Evolutionary conservation across 2,797 vertebrate species (phyloP), one percentile per base, ranked within the genome.

Genomic region (Falco novaeseelandiae): DNA sequence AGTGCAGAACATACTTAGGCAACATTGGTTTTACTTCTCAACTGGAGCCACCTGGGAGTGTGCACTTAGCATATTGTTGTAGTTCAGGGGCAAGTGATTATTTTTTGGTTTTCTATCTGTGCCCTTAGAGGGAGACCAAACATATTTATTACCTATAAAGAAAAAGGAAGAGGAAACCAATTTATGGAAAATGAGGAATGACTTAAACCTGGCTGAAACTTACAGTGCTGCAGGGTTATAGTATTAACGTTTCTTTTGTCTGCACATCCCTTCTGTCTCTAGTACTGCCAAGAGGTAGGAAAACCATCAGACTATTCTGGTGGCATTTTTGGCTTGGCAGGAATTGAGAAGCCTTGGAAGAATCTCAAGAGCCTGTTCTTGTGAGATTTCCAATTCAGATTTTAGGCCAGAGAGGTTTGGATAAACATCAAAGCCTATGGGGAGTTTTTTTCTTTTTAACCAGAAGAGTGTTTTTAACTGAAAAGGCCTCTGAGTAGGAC

Each of bases 241-340:
- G 15, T 74, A 91, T 87, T 96, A 92, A 89, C 26, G 2, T 97
- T 94, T 90, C 87, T 96, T 92, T 96, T 94, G 91, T 96, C 93
- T 92, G 87, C 59, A 66, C 40, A 59, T 72, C 62, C 29, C 10
- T 94, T 88, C 94, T 95, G 89, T 97, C 92, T 96, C 85, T 91
- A 94, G 91, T 78, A 65, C 94, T 94, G 95, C 91, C 95, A 96
- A 90, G 95, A 95, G 76, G 94, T 95, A 94, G 91, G 57, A 90
- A 95, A 97, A 76, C 93, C 77, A 38, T 93, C 69, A 93, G 83
- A 69, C 87, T 95, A 44, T 96, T 97, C 95, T 96, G 93, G 79
- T 96, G 95, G 95, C 83, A 89, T 91, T 97, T 94, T 97, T 95
- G 93, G 92, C 70, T 96, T 95, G 92, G 95, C 95, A 79, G 30